Base-by-base conservation (phyloP, 37 sponge, comb jelly and placozoan species). In the Spongilla lacustris region DNA sequence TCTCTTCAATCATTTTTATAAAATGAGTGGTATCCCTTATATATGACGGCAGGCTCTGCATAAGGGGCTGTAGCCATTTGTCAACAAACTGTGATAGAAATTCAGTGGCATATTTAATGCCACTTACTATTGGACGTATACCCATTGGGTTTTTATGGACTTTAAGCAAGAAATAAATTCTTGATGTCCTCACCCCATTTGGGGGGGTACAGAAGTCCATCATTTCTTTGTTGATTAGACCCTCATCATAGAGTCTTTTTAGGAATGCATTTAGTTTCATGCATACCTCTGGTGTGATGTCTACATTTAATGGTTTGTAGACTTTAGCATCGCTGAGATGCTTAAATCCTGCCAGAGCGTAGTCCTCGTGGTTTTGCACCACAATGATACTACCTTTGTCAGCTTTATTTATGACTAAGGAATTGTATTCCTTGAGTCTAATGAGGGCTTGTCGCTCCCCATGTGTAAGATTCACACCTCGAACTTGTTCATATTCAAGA, bases 371-470 rank as follows among this genome's bases (percentile, higher is more conserved):
- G 77, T 74, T 33, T 37, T 84, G 77, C 13, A 84, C 37, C 30
- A 84, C 80, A 26, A 84, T 84, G 29, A 35, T 46, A 31, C 82
- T 38, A n/a, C 85, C 85, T 37, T 84, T 84, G 67, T 84, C 85
- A n/a, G 80, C 85, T 28, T 84, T 84, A 48, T 84, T 79, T 8
- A 84, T 84, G 24, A 76, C 37, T 34, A 84, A 36, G 77, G 34
- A 38, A 34, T 76, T 23, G 28, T 73, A 8, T 17, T 29, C 36
- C 11, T 35, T 73, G 8, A 80, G 77, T 26, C 30, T 33, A 9
- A 0, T 36, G 12, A 84, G 33, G 30, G 85, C 85, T 50, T 30
- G 24, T 21, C 77, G 32, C 77, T 84, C 80, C 1, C 1, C 19
- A 19, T 13, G 1, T 8, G 58, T 58, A 1, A 58, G 19, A 17